A percentile compares a stretch with the other conserved stretches of the same genome.
Evolutionary conservation across 2,797 vertebrate genomes (phyloP).

Genomic region (Stomatorhinus walkeri): DNA sequence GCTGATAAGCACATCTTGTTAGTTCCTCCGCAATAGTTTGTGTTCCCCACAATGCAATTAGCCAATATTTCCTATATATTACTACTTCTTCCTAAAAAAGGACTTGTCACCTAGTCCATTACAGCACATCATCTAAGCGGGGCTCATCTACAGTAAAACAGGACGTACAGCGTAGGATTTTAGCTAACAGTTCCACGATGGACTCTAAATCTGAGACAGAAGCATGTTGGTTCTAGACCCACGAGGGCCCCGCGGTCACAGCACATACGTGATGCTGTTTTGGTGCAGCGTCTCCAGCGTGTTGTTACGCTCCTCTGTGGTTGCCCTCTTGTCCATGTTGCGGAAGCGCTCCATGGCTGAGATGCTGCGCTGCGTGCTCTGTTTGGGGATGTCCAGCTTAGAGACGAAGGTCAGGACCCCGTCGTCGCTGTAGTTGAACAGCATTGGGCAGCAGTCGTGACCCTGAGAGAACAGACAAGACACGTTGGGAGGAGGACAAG

Average conservation of each 20-base stretch:
- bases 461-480: conserved; percentile 58
- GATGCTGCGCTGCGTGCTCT: conserved; percentile 95
- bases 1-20: background rate
- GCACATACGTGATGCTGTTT: conserved; percentile 86
- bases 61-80: background rate
- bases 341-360: conserved; percentile 98
- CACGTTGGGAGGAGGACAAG: background rate
- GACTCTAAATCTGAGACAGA: background rate
- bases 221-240: background rate
- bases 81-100: background rate
- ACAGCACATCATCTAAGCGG: background rate
- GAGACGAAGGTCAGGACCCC: conserved; percentile 84
- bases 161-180: background rate
- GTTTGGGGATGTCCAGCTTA: conserved; percentile 95
- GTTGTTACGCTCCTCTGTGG: conserved; percentile 89
- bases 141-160: background rate
- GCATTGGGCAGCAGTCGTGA: conserved; percentile 97
- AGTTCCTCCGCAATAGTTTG: background rate
- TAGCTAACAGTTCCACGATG: background rate
- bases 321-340: conserved; percentile 98
- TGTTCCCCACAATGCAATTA: background rate
- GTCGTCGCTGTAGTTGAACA: conserved; percentile 89
- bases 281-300: conserved; percentile 89
- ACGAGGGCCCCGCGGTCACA: background rate
- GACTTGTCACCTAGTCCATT: background rate